Conservation (phyloP, 1,140 invertebrate species). For the Orussus abietinus region DNA sequence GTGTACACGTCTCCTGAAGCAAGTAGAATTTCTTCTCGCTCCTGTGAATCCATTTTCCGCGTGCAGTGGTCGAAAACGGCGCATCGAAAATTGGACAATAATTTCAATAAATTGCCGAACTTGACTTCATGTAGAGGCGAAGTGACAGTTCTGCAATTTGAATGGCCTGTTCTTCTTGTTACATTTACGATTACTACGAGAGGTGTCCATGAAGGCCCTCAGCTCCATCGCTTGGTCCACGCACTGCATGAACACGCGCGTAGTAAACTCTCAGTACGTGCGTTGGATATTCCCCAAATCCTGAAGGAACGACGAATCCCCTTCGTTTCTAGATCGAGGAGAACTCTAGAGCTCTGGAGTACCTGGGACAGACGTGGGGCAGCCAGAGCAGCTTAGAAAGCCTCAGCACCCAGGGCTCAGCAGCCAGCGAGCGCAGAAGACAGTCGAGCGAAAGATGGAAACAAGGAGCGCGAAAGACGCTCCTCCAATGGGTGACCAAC, state of each 20-base stretch:
- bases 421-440: conserved; percentile 52
- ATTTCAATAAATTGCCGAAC: too few relatives aligned
- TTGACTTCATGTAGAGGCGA: too few relatives aligned
- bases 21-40: too few relatives aligned
- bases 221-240: background rate
- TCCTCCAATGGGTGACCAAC: conserved; percentile 93
- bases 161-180: background rate
- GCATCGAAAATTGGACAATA: too few relatives aligned
- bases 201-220: too few relatives aligned
- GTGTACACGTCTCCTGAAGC: too few relatives aligned
- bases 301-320: too few relatives aligned
- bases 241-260: conserved; percentile 11
- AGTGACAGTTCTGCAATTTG: too few relatives aligned
- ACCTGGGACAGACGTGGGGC: conserved; percentile 75
- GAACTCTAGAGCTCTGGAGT: conserved; percentile 85
- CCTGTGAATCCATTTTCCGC: too few relatives aligned
- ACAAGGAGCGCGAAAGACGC: conserved; percentile 84
- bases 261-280: too few relatives aligned
- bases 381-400: conserved; percentile 79
- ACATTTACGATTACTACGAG: background rate
- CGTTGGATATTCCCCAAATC: too few relatives aligned
- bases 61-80: too few relatives aligned
- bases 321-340: conserved; percentile 85
- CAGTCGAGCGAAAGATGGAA: conserved; percentile 68
- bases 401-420: conserved; percentile 62